Conservation (phyloP, 2,888 invertebrate genomes). For the Drosophila pseudotalamancana region DNA sequence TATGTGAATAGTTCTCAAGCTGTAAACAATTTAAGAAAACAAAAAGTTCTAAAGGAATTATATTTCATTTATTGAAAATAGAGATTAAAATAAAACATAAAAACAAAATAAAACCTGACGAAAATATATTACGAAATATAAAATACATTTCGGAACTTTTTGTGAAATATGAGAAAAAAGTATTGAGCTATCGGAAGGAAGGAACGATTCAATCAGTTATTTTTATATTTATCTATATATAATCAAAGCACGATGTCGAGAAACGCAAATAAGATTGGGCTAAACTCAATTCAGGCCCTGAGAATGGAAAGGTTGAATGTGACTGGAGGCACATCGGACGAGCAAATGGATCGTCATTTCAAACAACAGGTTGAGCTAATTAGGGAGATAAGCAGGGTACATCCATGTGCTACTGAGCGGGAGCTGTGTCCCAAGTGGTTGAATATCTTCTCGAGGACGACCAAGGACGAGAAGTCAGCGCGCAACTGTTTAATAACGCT, state of each 20-base stretch:
- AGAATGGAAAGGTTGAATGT: fast-evolving
- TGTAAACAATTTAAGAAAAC: neutral
- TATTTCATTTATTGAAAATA: too few relatives aligned
- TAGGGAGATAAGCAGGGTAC: neutral
- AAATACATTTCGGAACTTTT: too few relatives aligned
- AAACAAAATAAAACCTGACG: too few relatives aligned
- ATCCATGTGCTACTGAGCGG: neutral
- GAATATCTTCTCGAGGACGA: neutral
- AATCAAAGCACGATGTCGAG: too few relatives aligned
- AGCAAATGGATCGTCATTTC: constrained; percentile 12
- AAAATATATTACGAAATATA: too few relatives aligned
- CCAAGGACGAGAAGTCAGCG: constrained; percentile 26
- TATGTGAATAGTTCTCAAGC: neutral
- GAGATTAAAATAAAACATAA: neutral
- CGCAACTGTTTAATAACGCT: constrained; percentile 16
- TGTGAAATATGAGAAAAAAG: too few relatives aligned
- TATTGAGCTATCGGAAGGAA: too few relatives aligned
- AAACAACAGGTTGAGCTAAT: neutral
- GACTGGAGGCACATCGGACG: neutral
- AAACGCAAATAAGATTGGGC: neutral
- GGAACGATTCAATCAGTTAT: too few relatives aligned
- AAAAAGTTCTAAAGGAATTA: too few relatives aligned
- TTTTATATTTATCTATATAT: too few relatives aligned
- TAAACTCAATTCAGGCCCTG: neutral
- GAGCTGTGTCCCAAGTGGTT: constrained; percentile 29